phyloP scores from a whole-genome alignment of 2,113 vertebrate genomes.

The Smithornis capensis region DNA sequence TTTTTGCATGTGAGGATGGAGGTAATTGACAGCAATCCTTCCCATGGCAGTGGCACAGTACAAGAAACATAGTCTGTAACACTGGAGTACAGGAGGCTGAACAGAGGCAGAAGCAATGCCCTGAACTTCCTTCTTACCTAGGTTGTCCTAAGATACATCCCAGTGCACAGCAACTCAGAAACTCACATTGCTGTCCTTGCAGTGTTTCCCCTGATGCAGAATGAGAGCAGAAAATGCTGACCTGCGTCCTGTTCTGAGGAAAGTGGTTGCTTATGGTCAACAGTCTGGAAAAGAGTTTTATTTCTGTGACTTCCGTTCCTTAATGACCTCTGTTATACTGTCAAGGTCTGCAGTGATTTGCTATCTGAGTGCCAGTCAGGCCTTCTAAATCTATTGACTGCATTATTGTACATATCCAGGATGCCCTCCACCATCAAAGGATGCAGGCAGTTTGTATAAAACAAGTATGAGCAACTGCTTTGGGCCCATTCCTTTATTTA shows the following conservation, averaged over 20 bases:
- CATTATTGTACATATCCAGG: neutral
- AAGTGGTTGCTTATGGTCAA: neutral
- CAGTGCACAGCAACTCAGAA: neutral
- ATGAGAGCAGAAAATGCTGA: neutral
- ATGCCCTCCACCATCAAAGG: neutral
- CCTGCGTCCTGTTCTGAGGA: neutral
- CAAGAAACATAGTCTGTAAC: neutral
- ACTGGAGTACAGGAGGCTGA: neutral
- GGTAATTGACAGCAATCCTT: neutral
- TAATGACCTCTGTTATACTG: neutral
- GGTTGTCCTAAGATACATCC: neutral
- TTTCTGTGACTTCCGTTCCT: neutral
- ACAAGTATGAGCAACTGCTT: neutral
- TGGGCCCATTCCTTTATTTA: neutral
- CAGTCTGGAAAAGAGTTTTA: neutral
- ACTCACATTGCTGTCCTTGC: rapidly evolving
- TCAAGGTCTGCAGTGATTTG: neutral
- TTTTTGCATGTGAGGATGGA: neutral
- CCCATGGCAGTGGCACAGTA: rapidly evolving
- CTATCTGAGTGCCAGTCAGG: neutral
- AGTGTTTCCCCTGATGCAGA: neutral
- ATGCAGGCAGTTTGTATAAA: neutral
- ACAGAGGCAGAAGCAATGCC: neutral
- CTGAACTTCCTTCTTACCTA: neutral
- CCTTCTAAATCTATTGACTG: neutral